phyloP scores from a whole-genome alignment of 2,113 vertebrate genomes.

The Rhagologus leucostigma region DNA sequence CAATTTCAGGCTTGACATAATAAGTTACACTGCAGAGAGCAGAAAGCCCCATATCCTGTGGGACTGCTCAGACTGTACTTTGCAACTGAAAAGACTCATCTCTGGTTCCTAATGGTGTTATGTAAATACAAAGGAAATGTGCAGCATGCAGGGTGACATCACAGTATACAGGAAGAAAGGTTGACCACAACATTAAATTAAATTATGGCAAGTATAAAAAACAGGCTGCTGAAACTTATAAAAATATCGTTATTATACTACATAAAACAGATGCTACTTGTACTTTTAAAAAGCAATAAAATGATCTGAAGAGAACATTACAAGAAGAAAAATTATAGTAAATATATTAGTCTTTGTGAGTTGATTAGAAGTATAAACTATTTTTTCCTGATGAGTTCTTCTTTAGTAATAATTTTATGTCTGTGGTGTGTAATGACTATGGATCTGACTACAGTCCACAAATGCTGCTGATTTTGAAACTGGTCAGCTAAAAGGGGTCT shows the following conservation, averaged over 20 bases:
- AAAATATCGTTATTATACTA: slow-evolving; percentile 14
- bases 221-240: slow-evolving; percentile 18
- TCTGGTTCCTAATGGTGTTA: slow-evolving; percentile 3
- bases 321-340: neutral
- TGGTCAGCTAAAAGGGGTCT: neutral
- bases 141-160: neutral
- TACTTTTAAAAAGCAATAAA: slow-evolving; percentile 3
- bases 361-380: neutral
- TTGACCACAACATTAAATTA: slow-evolving; percentile 10
- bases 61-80: neutral
- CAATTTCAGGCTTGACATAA: neutral
- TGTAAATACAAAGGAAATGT: neutral
- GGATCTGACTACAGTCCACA: neutral
- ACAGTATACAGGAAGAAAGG: neutral
- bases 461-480: neutral
- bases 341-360: neutral
- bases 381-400: neutral
- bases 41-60: neutral
- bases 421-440: neutral
- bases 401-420: neutral
- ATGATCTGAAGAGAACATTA: neutral
- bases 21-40: neutral
- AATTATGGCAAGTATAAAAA: slow-evolving; percentile 3
- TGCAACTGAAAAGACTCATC: neutral
- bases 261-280: slow-evolving; percentile 5